These are phyloP conservation scores for Streblospio benedicti DNA, from an alignment of 1,140 invertebrate genomes.

Conservation along the genomic window DNA sequence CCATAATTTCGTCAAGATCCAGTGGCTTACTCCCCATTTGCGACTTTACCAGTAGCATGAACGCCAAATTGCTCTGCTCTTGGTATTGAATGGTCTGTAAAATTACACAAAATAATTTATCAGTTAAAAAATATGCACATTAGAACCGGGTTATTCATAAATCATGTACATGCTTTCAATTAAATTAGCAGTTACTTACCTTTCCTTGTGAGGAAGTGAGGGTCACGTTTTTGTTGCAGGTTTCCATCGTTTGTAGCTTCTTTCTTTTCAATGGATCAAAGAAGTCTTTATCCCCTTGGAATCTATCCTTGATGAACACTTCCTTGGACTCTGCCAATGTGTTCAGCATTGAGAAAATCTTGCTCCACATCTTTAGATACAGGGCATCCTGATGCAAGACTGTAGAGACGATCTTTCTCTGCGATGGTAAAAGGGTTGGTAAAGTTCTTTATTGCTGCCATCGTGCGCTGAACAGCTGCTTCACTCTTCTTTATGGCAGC, in stretches of 20 bases:
- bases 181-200: neutral
- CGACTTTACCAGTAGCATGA: neutral
- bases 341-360: neutral
- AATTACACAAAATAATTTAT: neutral
- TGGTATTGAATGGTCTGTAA: neutral
- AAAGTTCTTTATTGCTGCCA: neutral
- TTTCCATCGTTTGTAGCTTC: neutral
- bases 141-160: neutral
- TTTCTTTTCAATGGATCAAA: neutral
- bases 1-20: neutral
- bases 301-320: neutral
- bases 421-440: neutral
- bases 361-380: neutral
- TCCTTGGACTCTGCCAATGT: neutral
- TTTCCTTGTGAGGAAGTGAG: neutral
- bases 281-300: neutral
- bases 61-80: neutral
- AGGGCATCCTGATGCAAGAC: neutral
- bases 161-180: too few relatives aligned
- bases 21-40: neutral
- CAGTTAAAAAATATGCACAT: neutral
- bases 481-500: neutral
- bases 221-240: neutral
- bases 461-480: neutral
- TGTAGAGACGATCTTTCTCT: too few relatives aligned